Evolutionary conservation across 1,140 invertebrate species (phyloP).

Genomic region (Ditylenchus dipsaci): DNA sequence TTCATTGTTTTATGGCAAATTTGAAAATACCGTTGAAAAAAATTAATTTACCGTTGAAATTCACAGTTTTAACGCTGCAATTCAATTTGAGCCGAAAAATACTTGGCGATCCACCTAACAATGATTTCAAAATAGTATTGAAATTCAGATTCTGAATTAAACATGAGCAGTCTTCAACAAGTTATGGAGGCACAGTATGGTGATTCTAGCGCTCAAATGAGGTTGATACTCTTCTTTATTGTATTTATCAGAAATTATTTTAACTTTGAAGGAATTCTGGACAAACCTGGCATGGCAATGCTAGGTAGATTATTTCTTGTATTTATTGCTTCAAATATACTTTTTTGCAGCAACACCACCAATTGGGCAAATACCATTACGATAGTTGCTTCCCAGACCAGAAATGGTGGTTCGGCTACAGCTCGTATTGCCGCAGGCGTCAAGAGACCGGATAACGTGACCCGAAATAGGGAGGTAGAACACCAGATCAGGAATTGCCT

Average conservation of each 20-base stretch:
- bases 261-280: slow-evolving; percentile 2
- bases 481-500: slow-evolving; percentile 76
- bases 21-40: too few species aligned
- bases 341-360: slow-evolving; percentile 6
- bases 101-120: too few species aligned
- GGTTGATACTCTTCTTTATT: too few species aligned
- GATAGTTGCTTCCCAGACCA: slow-evolving; percentile 69
- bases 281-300: slow-evolving; percentile 34
- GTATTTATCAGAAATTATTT: neutral
- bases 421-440: slow-evolving; percentile 1
- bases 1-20: too few species aligned
- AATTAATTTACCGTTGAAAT: too few species aligned
- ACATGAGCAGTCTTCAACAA: slow-evolving; percentile 25
- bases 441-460: slow-evolving; percentile 59
- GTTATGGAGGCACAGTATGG: slow-evolving; percentile 20
- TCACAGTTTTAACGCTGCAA: too few species aligned
- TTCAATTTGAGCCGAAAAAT: too few species aligned
- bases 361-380: slow-evolving; percentile 82
- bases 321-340: slow-evolving; percentile 1
- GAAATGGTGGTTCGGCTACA: slow-evolving; percentile 54
- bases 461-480: slow-evolving; percentile 59
- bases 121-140: too few species aligned
- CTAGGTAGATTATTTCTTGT: neutral
- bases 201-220: slow-evolving; percentile 10
- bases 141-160: slow-evolving; percentile 28